Base-by-base conservation (phyloP, 2,888 invertebrate genomes). In the Hybos culiciformis region DNA sequence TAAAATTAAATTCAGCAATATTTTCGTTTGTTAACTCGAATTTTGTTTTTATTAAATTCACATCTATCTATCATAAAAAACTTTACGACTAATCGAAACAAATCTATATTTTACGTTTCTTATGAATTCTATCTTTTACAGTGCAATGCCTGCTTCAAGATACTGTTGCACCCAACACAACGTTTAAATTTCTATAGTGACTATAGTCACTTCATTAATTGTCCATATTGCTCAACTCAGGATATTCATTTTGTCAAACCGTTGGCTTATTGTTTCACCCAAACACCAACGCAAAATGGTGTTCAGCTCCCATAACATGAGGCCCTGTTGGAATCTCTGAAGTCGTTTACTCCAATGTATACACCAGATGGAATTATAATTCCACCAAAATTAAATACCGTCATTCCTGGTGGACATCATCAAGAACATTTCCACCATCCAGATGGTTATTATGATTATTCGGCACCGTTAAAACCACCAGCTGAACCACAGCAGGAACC, bases 191-290 rank as follows among this genome's bases (percentile, higher is more conserved):
- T 78, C 75, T 96, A 86, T 75, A 92, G 91, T 57, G 92, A 94
- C 70, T 94, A 93, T 73, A 90, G 88, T 62, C 88, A 87, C 63
- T 79, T 83, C 57, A 79, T 88, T 60, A 80, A 84, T 54, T 96
- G 96, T 69, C 90, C 90, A 29, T 85, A 85, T 66, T 96, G 94
- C 73, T 80, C 83, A 57, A 78, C 80, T 42, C 74, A 83, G 56
- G 94, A 94, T 70, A 84, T 85, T 44, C 94, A 96, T 72, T 94
- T 94, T 72, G 90, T 93, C 54, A 92, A 92, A 72, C 85, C 90
- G 42, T 72, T 94, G 60, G 72, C 76, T 50, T 79, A 80, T 67
- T 86, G 86, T 72, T 88, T 82, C 75, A 77, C 82, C 58, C 80
- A 83, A 68, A 78, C 78, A 71, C 71, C 70, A 42, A 72, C 71